Evolutionary conservation across 2,888 invertebrate species (phyloP).

Genomic region (Mamestra brassicae): DNA sequence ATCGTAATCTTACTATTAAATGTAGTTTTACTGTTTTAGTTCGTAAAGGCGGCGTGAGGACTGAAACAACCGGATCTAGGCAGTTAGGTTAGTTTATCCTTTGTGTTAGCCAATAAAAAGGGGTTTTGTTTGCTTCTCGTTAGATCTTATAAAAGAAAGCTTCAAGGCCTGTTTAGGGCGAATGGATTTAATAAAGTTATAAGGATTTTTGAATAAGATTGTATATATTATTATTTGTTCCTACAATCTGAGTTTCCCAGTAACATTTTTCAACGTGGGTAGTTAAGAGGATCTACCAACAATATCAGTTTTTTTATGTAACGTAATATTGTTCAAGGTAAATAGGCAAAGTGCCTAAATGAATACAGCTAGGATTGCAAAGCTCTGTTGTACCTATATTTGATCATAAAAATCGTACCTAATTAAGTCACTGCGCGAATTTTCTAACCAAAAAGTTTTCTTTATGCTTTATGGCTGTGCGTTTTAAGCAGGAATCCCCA

Average conservation of each 20-base stretch:
- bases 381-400: constrained; percentile 7
- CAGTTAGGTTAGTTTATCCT: constrained; percentile 28
- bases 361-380: constrained; percentile 19
- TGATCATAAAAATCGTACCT: constrained; percentile 38
- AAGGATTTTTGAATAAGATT: constrained; percentile 11
- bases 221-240: constrained; percentile 9
- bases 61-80: constrained; percentile 30
- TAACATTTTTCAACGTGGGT: not conserved
- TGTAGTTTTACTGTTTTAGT: constrained; percentile 35
- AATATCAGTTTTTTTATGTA: constrained; percentile 23
- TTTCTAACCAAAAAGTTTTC: constrained; percentile 6
- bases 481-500: no score
- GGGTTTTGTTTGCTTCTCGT: constrained; percentile 44
- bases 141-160: constrained; percentile 38
- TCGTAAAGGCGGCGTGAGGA: constrained; percentile 9
- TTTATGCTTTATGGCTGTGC: not conserved
- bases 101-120: constrained; percentile 48
- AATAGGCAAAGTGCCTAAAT: constrained; percentile 36
- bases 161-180: constrained; percentile 21
- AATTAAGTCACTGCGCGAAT: constrained; percentile 16
- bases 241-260: not conserved
- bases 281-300: constrained; percentile 1
- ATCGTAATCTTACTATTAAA: constrained; percentile 49
- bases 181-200: constrained; percentile 17
- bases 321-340: constrained; percentile 15